Evolutionary conservation across 2,797 vertebrate genomes (phyloP), one percentile per base, ranked within the genome.

Genomic region (Trachops cirrhosus): DNA sequence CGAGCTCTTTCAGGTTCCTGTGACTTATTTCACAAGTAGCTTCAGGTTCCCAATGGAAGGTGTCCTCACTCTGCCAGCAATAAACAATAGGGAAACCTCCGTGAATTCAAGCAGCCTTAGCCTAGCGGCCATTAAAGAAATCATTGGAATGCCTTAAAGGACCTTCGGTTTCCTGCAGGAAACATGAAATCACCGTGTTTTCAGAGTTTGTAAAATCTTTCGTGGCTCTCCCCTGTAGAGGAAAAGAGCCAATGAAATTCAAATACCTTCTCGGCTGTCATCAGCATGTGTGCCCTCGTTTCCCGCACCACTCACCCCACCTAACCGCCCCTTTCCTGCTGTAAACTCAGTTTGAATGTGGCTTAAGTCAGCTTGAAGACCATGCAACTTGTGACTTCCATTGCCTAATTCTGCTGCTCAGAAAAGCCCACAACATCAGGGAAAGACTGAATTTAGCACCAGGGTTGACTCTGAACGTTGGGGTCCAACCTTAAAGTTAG

Each of bases 121-220:
- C 46, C 16, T 4, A 57, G 48, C 5, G 5, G 67, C 8, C 24
- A 91, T 84, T 75, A 94, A 85, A 94, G 77, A 59, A 79, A 71
- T 67, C 44, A 67, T 52, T 96, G 82, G 54, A 83, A 84, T 91
- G 68, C 78, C 75, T 88, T 87, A 59, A 70, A 57, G 73, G 85
- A 24, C 77, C 68, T 93, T 80, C 15, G 15, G 44, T 90, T 83
- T 95, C 80, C 71, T 91, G 44, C 37, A 85, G 96, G 93, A 95
- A 91, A 94, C 34, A 54, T 64, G 41, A 86, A 93, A 41, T 70
- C 37, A n/a, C 83, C 48, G 3, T 67, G 57, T 62, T 93, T 95
- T 86, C 70, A 84, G 92, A 19, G 8, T 89, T 75, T 71, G 21
- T 54, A 57, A 95, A 88, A 50, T 50, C 44, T 74, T 74, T 83